Conservation (phyloP, 2,888 invertebrate species). For the Chorisops tibialis region DNA sequence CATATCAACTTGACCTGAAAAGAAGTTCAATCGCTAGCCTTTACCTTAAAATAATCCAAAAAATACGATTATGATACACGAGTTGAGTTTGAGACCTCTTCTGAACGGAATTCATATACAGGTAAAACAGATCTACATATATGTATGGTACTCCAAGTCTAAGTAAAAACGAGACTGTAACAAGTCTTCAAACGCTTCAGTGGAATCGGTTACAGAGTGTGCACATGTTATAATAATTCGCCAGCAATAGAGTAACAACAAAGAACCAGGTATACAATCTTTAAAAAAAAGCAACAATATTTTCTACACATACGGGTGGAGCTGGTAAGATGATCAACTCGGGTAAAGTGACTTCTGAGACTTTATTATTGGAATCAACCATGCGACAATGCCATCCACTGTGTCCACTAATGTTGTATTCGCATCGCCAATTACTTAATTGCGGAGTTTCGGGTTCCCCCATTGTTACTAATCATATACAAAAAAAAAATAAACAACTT, state of each 20-base stretch:
- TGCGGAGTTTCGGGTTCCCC: too few relatives aligned
- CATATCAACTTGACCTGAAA: conserved; percentile 11
- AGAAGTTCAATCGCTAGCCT: conserved; percentile 16
- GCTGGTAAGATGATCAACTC: too few relatives aligned
- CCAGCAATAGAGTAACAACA: too few relatives aligned
- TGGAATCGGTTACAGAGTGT: background rate
- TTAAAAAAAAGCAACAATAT: too few relatives aligned
- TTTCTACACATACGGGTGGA: too few relatives aligned
- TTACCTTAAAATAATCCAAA: conserved; percentile 3
- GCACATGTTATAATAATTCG: too few relatives aligned
- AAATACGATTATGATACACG: background rate
- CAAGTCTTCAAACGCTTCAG: conserved; percentile 7
- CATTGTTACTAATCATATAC: too few relatives aligned
- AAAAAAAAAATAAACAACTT: too few relatives aligned
- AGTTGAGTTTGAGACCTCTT: background rate
- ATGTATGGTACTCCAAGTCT: background rate
- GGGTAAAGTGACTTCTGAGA: background rate
- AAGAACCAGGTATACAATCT: too few relatives aligned
- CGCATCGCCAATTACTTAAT: too few relatives aligned
- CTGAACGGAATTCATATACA: background rate
- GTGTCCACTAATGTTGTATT: too few relatives aligned
- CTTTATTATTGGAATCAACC: conserved; percentile 12
- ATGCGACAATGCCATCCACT: conserved; percentile 11
- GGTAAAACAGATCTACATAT: background rate
- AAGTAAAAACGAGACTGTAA: background rate